Conservation (phyloP, 2,113 vertebrate genomes). For the Columbina picui region DNA sequence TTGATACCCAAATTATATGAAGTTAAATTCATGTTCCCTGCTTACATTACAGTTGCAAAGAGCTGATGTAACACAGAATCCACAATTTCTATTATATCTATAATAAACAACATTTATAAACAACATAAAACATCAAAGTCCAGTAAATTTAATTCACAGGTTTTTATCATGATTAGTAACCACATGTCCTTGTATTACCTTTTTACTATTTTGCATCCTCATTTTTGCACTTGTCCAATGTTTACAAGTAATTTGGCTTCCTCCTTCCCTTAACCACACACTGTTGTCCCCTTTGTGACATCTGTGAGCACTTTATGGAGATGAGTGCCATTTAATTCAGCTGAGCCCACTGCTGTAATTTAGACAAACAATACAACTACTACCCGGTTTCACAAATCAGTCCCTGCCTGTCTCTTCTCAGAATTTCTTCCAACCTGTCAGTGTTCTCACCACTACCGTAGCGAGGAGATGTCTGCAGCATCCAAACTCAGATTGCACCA, state of each 20-base stretch:
- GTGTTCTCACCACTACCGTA: neutral
- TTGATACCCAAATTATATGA: neutral
- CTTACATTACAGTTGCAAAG: neutral
- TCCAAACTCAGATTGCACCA: neutral
- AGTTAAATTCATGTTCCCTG: neutral
- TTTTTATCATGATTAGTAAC: neutral
- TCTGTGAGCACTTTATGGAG: neutral
- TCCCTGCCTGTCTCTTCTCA: neutral
- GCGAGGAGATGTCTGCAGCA: neutral
- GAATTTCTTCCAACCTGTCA: neutral
- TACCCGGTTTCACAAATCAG: neutral
- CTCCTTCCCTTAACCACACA: neutral
- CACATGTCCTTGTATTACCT: fast-evolving
- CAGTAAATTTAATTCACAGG: neutral
- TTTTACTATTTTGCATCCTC: neutral
- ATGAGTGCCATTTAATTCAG: neutral
- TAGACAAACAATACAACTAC: neutral
- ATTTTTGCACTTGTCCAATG: neutral
- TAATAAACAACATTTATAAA: neutral
- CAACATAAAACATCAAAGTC: fast-evolving
- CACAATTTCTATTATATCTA: neutral
- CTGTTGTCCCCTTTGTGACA: neutral
- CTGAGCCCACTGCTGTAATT: neutral
- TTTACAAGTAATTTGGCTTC: neutral
- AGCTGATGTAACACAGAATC: neutral